Percentiles rank a stretch among this genome's conserved stretches.
phyloP scores from a whole-genome alignment of 2,888 invertebrate species.

The Augiades crinisus region DNA sequence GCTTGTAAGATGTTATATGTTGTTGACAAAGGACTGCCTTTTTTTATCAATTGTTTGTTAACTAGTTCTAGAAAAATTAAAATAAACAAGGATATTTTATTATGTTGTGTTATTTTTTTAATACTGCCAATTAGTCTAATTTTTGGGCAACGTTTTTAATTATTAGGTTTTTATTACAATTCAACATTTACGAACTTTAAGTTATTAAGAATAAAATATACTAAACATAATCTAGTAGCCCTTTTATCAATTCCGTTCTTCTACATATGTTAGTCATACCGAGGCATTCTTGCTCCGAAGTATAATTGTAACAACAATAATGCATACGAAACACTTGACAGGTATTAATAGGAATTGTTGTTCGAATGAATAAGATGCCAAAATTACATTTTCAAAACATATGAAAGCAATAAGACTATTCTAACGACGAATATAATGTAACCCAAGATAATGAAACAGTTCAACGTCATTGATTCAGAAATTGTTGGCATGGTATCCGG shows the following conservation, averaged over 20 bases:
- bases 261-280: no score
- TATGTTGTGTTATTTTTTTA: not conserved
- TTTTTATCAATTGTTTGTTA: conserved; percentile 57
- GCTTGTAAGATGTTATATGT: conserved; percentile 17
- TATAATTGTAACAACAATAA: no score
- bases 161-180: no score
- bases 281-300: no score
- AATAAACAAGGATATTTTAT: conserved; percentile 1
- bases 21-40: conserved; percentile 14
- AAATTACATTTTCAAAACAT: conserved; percentile 5
- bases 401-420: not conserved
- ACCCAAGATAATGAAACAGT: conserved; percentile 26
- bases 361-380: not conserved
- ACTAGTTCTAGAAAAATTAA: conserved; percentile 63
- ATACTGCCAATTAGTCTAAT: no score
- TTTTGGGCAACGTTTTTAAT: no score
- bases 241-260: no score
- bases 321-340: no score
- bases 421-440: conserved; percentile 2
- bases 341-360: not conserved
- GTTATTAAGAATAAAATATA: no score
- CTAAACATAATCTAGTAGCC: no score
- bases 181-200: no score
- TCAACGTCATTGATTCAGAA: conserved; percentile 40
- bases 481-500: conserved; percentile 71